phyloP scores from a whole-genome alignment of 92 coral and sea anemone genomes.

The Nematostella vectensis region DNA sequence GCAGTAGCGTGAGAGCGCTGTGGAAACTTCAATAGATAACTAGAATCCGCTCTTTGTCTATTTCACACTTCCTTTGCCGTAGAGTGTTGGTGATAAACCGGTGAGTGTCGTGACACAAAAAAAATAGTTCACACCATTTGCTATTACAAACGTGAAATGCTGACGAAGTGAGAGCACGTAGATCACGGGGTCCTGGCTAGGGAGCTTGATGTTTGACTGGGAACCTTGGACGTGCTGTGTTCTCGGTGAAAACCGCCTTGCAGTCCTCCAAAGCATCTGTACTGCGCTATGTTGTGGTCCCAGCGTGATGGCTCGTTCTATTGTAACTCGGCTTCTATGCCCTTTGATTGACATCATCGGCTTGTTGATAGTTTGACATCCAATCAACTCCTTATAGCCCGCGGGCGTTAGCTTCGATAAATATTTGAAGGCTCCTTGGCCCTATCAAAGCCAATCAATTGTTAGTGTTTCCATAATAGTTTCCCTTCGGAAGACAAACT shows the following conservation, averaged over 20 bases:
- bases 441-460: slow-evolving; percentile 82
- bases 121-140: slow-evolving; percentile 11
- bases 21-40: slow-evolving; percentile 62
- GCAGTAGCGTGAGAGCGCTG: slow-evolving; percentile 79
- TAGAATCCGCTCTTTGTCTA: slow-evolving; percentile 79
- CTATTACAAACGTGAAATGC: slow-evolving; percentile 4
- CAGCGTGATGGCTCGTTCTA: slow-evolving; percentile 84
- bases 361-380: slow-evolving; percentile 82
- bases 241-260: slow-evolving; percentile 52
- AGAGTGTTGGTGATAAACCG: slow-evolving; percentile 17
- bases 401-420: slow-evolving; percentile 79
- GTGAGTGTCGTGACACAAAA: slow-evolving; percentile 24
- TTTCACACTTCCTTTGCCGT: slow-evolving; percentile 36
- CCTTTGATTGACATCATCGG: slow-evolving; percentile 86
- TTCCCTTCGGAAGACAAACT: slow-evolving; percentile 66
- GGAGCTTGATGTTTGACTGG: slow-evolving; percentile 2
- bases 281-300: slow-evolving; percentile 61
- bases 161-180: not conserved
- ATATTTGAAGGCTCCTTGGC: slow-evolving; percentile 86
- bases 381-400: slow-evolving; percentile 76
- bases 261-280: slow-evolving; percentile 82
- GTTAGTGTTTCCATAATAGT: slow-evolving; percentile 78
- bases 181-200: not conserved
- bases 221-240: slow-evolving; percentile 25
- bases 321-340: slow-evolving; percentile 79